Conservation (phyloP, 2,113 vertebrate genomes). For the Verasper variegatus region DNA sequence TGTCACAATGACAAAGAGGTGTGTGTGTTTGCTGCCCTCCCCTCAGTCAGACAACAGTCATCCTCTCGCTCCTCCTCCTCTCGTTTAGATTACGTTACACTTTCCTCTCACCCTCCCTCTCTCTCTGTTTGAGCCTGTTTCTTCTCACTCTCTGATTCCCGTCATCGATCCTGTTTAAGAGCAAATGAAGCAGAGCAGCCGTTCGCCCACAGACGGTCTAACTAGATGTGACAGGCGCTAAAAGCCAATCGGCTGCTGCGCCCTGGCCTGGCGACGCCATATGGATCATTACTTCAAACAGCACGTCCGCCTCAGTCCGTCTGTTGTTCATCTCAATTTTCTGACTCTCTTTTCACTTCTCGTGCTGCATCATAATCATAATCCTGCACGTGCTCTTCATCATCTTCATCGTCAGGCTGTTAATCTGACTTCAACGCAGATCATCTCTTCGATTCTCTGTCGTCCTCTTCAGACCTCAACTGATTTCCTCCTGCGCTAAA, state of each 20-base stretch:
- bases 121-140: neutral
- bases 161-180: slow-evolving; percentile 67
- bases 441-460: too few relatives aligned
- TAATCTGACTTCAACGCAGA: too few relatives aligned
- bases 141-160: slow-evolving; percentile 44
- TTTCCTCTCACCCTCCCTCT: neutral
- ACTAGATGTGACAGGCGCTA: slow-evolving; percentile 66
- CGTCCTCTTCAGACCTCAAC: too few relatives aligned
- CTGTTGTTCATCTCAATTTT: slow-evolving; percentile 47
- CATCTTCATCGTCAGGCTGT: too few relatives aligned
- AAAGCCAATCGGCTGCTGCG: slow-evolving; percentile 43
- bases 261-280: slow-evolving; percentile 13
- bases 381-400: neutral
- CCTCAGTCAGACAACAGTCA: neutral
- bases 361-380: neutral
- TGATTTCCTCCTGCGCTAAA: too few relatives aligned
- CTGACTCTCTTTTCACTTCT: neutral
- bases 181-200: slow-evolving; percentile 57
- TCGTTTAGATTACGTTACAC: slow-evolving; percentile 13
- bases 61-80: slow-evolving; percentile 1
- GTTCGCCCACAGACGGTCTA: slow-evolving; percentile 46
- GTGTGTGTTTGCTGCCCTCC: neutral
- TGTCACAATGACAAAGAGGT: slow-evolving; percentile 37
- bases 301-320: slow-evolving; percentile 10
- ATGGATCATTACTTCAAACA: slow-evolving; percentile 46